These are phyloP conservation scores for Macaca fascicularis DNA, from an alignment of 2,113 vertebrate genomes.

Conservation along the genomic window DNA sequence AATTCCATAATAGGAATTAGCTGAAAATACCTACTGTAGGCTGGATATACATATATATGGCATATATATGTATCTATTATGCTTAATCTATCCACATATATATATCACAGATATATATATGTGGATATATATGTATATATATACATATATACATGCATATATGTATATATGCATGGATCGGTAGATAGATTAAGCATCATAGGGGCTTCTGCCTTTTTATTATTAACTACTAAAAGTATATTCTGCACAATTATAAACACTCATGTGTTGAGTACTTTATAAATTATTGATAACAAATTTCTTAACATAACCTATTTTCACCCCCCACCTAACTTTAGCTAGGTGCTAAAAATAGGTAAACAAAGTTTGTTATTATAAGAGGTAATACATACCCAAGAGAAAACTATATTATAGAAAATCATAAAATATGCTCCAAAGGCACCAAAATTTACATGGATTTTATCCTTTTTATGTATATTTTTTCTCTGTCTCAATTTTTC, in stretches of 20 bases:
- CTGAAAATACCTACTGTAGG: background rate
- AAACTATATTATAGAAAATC: background rate
- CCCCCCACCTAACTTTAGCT: background rate
- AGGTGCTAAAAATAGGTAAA: background rate
- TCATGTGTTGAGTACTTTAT: background rate
- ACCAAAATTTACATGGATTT: background rate
- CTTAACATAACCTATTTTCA: background rate
- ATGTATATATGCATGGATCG: background rate
- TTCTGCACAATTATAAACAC: background rate
- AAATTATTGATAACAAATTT: background rate
- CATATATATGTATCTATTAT: background rate
- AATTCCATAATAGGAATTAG: slow-evolving; percentile 10
- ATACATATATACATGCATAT: background rate
- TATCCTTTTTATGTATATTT: background rate
- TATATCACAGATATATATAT: no score
- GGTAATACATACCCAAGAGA: background rate
- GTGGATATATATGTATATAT: no score
- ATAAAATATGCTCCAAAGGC: background rate
- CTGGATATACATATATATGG: background rate
- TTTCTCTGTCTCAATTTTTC: background rate
- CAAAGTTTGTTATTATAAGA: background rate
- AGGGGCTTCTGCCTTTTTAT: background rate
- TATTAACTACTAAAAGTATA: background rate
- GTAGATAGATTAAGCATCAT: background rate
- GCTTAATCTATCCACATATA: background rate